Conservation (phyloP, 1,140 invertebrate species). For the Leptinotarsa lineolata region DNA sequence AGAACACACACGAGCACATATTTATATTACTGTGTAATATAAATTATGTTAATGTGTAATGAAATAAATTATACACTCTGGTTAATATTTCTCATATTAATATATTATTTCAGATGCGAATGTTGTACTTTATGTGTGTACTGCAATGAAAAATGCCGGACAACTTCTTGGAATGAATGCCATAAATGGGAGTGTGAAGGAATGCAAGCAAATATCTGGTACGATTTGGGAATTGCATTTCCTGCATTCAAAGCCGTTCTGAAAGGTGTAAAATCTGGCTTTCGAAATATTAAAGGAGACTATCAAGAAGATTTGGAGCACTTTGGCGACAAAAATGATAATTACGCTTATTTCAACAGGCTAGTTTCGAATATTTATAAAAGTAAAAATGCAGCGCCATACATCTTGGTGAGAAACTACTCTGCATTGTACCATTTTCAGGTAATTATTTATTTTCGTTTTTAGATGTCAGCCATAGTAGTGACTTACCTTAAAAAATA, state of each 20-base stretch:
- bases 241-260: constrained; percentile 71
- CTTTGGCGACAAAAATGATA: constrained; percentile 55
- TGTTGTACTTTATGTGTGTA: constrained; percentile 68
- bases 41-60: no score
- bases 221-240: constrained; percentile 76
- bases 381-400: constrained; percentile 42
- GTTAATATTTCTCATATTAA: no score
- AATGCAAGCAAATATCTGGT: constrained; percentile 64
- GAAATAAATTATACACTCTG: no score
- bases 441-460: constrained; percentile 31
- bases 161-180: constrained; percentile 63
- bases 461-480: constrained; percentile 65
- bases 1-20: no score
- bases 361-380: constrained; percentile 54
- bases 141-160: constrained; percentile 68
- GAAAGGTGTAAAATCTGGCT: constrained; percentile 53
- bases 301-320: constrained; percentile 56
- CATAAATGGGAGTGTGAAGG: constrained; percentile 79
- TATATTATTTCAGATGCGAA: constrained; percentile 61
- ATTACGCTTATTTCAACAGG: constrained; percentile 57
- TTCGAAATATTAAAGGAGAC: constrained; percentile 53
- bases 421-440: neutral
- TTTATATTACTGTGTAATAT: no score
- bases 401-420: constrained; percentile 41
- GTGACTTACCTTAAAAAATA: constrained; percentile 60